Percentiles rank a stretch among this genome's conserved stretches.
Evolutionary conservation across 2,797 vertebrate species (phyloP).

Genomic region (Muscicapa striata): DNA sequence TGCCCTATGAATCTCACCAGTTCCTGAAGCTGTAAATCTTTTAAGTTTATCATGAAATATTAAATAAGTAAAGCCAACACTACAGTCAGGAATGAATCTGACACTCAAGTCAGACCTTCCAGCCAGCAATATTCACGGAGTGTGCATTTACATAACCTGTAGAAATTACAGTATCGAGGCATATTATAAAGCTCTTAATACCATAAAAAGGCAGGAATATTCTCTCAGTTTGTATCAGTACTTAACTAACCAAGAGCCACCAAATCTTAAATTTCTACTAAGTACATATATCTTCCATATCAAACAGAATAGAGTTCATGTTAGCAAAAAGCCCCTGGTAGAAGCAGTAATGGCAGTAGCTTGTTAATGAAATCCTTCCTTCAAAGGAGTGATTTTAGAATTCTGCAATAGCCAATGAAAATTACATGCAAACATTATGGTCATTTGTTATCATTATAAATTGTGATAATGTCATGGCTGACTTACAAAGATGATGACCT

Average conservation of each 20-base stretch:
- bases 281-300: neutral
- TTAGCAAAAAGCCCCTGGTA: neutral
- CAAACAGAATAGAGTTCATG: neutral
- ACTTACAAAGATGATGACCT: conserved; percentile 83
- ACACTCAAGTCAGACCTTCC: conserved; percentile 6
- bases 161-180: conserved; percentile 8
- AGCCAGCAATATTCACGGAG: neutral
- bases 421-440: conserved; percentile 78
- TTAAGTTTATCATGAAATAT: conserved; percentile 66
- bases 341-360: neutral
- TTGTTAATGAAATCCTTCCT: conserved; percentile 59
- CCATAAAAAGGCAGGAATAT: neutral
- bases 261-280: neutral
- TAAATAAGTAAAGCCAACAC: conserved; percentile 44
- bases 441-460: conserved; percentile 83
- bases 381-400: conserved; percentile 65
- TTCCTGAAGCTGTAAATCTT: conserved; percentile 69
- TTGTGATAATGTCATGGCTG: conserved; percentile 81
- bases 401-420: conserved; percentile 72
- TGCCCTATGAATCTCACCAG: conserved; percentile 50
- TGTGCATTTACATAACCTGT: neutral
- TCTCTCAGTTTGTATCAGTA: neutral
- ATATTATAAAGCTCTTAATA: neutral
- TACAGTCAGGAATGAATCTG: conserved; percentile 40
- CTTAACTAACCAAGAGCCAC: neutral